These are phyloP conservation scores for Actinia equina DNA, from an alignment of 64 coral and sea anemone species.

Conservation along the genomic window DNA sequence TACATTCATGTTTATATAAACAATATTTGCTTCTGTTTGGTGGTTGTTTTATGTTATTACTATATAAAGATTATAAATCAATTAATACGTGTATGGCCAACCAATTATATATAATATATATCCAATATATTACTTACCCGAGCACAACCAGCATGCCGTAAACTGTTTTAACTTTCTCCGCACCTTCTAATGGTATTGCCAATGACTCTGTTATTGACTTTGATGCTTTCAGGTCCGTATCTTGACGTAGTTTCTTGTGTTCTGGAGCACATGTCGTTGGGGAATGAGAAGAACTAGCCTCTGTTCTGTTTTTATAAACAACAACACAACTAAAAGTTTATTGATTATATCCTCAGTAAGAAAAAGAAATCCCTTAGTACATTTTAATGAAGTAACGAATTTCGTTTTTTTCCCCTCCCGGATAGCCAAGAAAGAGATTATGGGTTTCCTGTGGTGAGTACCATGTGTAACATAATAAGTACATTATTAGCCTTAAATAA, in stretches of 20 bases:
- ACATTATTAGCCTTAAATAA: background rate
- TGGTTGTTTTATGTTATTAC: too few relatives aligned
- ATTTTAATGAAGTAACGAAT: background rate
- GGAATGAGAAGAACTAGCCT: background rate
- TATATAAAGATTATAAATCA: too few relatives aligned
- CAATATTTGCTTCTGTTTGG: too few relatives aligned
- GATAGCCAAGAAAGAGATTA: background rate
- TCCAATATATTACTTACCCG: constrained; percentile 35
- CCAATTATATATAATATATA: background rate
- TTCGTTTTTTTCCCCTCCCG: background rate
- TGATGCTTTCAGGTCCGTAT: background rate
- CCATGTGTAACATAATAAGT: background rate
- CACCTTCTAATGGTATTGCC: background rate
- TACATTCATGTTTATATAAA: too few relatives aligned
- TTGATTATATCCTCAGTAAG: too few relatives aligned
- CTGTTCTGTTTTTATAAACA: background rate
- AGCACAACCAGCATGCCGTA: constrained; percentile 59
- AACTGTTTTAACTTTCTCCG: background rate
- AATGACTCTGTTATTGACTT: background rate
- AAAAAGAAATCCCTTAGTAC: background rate
- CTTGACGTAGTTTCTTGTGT: constrained; percentile 1
- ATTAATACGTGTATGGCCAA: too few relatives aligned
- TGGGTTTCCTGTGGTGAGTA: background rate
- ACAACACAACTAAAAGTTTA: background rate
- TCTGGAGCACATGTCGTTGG: background rate